Conservation (phyloP, 2,113 vertebrate species). For the Pantherophis guttatus region DNA sequence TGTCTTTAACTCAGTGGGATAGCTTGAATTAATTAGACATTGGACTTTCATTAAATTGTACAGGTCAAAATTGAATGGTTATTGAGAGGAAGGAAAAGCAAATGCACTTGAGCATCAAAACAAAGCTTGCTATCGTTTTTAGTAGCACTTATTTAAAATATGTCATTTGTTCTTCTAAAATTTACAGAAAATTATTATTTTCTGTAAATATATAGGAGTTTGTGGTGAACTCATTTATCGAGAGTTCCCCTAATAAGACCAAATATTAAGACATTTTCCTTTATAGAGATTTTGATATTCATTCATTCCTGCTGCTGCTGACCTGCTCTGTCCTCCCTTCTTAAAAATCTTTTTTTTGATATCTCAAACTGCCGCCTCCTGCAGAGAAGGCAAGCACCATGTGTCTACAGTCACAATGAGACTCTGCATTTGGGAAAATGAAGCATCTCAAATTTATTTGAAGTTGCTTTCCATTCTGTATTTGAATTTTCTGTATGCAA, state of each 20-base stretch:
- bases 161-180: slow-evolving; percentile 3
- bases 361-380: not conserved
- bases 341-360: not conserved
- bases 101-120: not conserved
- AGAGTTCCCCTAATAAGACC: rapidly evolving
- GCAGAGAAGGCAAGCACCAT: not conserved
- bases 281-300: not conserved
- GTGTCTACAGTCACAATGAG: slow-evolving; percentile 19
- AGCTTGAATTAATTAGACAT: slow-evolving; percentile 11
- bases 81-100: not conserved
- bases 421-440: slow-evolving; percentile 17
- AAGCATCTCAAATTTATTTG: not conserved
- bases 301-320: not conserved
- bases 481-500: not conserved
- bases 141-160: slow-evolving; percentile 24
- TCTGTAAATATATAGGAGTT: not conserved
- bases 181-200: not conserved
- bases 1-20: slow-evolving; percentile 7
- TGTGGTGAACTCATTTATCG: rapidly evolving
- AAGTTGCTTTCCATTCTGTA: not conserved
- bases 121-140: slow-evolving; percentile 2
- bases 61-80: not conserved
- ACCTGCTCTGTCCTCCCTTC: not conserved
- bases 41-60: not conserved
- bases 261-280: slow-evolving; percentile 7